Percentiles rank a stretch among this genome's conserved stretches.
Conservation (phyloP, 2,797 vertebrate genomes). For the Sebastiscus albofasciatus region DNA sequence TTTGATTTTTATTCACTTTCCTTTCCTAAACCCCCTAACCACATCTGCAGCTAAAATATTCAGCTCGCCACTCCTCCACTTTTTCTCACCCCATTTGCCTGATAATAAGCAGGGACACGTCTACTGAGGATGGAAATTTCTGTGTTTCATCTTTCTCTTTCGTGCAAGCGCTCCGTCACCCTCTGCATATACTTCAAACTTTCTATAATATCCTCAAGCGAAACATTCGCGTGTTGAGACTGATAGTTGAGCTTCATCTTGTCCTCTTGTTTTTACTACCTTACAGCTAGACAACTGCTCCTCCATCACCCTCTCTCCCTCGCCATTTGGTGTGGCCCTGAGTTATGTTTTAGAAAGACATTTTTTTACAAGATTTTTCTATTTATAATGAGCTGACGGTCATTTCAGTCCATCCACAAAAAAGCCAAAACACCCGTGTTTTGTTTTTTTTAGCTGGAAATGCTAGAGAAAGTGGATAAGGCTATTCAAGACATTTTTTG, state of each 20-base stretch:
- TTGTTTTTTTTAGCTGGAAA: conserved; percentile 3
- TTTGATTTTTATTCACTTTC: conserved; percentile 34
- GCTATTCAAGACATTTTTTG: background rate
- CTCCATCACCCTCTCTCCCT: conserved; percentile 27
- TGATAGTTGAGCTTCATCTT: conserved; percentile 35
- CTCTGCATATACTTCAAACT: conserved; percentile 29
- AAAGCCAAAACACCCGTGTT: conserved; percentile 9
- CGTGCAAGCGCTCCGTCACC: conserved; percentile 34
- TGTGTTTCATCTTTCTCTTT: conserved; percentile 50
- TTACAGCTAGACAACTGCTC: conserved; percentile 39
- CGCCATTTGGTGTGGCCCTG: conserved; percentile 37
- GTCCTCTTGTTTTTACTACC: conserved; percentile 43
- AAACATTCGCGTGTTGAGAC: conserved; percentile 20
- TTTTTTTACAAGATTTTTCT: conserved; percentile 27
- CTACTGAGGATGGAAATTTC: conserved; percentile 36
- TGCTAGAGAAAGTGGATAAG: conserved; percentile 1
- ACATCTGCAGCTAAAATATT: conserved; percentile 14
- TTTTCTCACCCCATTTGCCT: conserved; percentile 39
- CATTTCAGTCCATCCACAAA: conserved; percentile 33
- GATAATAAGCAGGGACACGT: conserved; percentile 47
- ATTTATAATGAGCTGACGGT: conserved; percentile 42
- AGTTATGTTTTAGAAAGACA: conserved; percentile 41
- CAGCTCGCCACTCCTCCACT: conserved; percentile 25
- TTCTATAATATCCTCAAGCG: conserved; percentile 31
- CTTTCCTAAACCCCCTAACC: conserved; percentile 23